Evolutionary conservation across 2,113 vertebrate genomes (phyloP).

Genomic region (Cathartes aura): DNA sequence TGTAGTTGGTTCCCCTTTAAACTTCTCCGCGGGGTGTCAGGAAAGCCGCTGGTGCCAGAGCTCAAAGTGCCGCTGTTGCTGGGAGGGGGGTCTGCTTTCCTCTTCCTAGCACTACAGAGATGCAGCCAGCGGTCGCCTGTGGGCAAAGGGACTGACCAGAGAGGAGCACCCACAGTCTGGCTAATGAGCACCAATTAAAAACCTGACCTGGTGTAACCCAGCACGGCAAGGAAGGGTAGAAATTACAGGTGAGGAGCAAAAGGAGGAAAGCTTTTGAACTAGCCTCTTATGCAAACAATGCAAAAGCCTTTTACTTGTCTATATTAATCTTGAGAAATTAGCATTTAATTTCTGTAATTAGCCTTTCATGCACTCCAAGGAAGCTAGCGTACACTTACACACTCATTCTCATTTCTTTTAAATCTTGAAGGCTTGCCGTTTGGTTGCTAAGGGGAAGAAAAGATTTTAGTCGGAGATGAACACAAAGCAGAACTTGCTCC

Average conservation of each 20-base stretch:
- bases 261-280: neutral
- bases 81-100: neutral
- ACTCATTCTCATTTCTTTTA: neutral
- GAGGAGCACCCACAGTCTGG: neutral
- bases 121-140: neutral
- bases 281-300: neutral
- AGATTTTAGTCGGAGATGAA: neutral
- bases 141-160: neutral
- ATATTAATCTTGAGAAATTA: slow-evolving; percentile 44
- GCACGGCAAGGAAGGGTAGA: neutral
- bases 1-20: neutral
- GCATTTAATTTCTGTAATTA: slow-evolving; percentile 68
- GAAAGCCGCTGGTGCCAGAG: neutral
- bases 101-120: neutral
- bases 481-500: slow-evolving; percentile 49
- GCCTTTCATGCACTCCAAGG: slow-evolving; percentile 23
- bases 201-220: neutral
- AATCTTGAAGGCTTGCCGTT: neutral
- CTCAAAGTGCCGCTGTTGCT: neutral
- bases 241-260: neutral
- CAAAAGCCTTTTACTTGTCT: neutral
- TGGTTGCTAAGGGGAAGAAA: slow-evolving; percentile 49
- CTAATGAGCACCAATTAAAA: neutral
- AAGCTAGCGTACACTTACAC: neutral
- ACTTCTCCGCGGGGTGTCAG: neutral